Percentiles rank a stretch among this genome's conserved stretches.
These are phyloP conservation scores for Donacobius atricapilla DNA, from an alignment of 2,113 vertebrate genomes.

Conservation along the genomic window DNA sequence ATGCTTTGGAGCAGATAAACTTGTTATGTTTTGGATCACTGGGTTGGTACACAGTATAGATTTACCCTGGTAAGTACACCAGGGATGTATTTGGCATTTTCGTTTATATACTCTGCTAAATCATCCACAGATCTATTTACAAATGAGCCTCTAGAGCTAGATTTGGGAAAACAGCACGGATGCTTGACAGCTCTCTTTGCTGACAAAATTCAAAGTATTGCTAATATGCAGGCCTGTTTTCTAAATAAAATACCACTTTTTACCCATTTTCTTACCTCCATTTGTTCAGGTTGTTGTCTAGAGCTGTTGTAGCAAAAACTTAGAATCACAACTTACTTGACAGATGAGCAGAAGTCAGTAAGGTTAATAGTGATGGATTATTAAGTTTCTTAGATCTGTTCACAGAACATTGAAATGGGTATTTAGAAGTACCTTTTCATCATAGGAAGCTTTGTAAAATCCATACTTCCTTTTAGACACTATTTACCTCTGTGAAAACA, in stretches of 20 bases:
- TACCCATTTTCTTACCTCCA: not conserved
- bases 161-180: not conserved
- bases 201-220: not conserved
- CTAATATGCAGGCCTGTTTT: not conserved
- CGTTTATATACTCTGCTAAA: not conserved
- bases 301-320: not conserved
- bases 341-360: not conserved
- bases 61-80: not conserved
- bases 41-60: not conserved
- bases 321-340: not conserved
- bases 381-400: not conserved
- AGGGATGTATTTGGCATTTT: not conserved
- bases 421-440: not conserved
- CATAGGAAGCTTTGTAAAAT: not conserved
- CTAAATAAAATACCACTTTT: not conserved
- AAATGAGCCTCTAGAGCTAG: not conserved
- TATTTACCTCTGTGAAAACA: accelerated
- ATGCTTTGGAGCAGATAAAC: not conserved
- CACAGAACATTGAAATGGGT: not conserved
- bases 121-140: not conserved
- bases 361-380: not conserved
- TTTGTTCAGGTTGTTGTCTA: not conserved
- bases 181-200: not conserved
- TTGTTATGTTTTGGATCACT: not conserved
- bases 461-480: not conserved